These are phyloP conservation scores for Tokudaia tokunoshimensis DNA, from an alignment of 2,797 vertebrate species.

Conservation along the genomic window DNA sequence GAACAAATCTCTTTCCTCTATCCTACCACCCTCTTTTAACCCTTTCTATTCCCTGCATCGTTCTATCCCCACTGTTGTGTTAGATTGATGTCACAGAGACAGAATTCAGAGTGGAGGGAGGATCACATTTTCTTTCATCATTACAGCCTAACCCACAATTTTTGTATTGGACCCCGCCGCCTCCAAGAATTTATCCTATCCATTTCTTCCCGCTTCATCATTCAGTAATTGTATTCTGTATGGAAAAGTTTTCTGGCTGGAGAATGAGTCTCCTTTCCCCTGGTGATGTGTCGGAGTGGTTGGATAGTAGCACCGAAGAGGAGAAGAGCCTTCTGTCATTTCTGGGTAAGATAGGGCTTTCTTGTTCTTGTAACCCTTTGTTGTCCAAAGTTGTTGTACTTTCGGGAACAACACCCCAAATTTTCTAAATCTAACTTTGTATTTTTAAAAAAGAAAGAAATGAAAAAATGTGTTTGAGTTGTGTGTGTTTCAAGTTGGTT, in stretches of 20 bases:
- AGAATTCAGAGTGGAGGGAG: slow-evolving; percentile 82
- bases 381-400: slow-evolving; percentile 77
- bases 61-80: slow-evolving; percentile 74
- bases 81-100: slow-evolving; percentile 79
- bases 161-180: slow-evolving; percentile 81
- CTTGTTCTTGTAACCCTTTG: slow-evolving; percentile 82
- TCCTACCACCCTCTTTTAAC: slow-evolving; percentile 78
- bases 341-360: slow-evolving; percentile 91
- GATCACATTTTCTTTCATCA: slow-evolving; percentile 77
- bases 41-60: slow-evolving; percentile 57
- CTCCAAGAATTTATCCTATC: slow-evolving; percentile 83
- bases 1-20: slow-evolving; percentile 72
- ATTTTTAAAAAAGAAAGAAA: slow-evolving; percentile 57
- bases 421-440: slow-evolving; percentile 71
- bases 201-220: slow-evolving; percentile 80
- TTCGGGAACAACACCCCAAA: slow-evolving; percentile 52
- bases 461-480: slow-evolving; percentile 47
- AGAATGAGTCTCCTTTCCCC: slow-evolving; percentile 92
- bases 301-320: slow-evolving; percentile 92
- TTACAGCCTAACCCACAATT: slow-evolving; percentile 81
- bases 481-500: slow-evolving; percentile 47
- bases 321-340: slow-evolving; percentile 92
- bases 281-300: slow-evolving; percentile 90
- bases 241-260: slow-evolving; percentile 92
- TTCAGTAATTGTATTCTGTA: slow-evolving; percentile 87